phyloP scores from a whole-genome alignment of 1,140 invertebrate genomes.

The Lepidotrigona ventralis region DNA sequence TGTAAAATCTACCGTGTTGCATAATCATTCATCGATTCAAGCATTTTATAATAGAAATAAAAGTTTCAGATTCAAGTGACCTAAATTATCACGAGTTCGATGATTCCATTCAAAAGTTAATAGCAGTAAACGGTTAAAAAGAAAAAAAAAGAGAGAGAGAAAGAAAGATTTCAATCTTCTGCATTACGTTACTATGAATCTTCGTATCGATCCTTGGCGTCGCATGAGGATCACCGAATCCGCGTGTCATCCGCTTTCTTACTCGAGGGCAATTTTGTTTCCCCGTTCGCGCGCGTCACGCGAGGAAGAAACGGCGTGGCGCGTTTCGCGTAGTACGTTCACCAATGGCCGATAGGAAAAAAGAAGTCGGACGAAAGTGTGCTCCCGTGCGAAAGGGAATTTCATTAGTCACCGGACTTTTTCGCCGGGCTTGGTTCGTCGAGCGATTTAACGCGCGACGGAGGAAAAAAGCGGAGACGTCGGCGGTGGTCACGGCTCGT shows the following conservation, averaged over 20 bases:
- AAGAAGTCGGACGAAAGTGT: constrained; percentile 36
- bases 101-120: too few relatives aligned
- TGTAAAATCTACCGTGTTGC: too few relatives aligned
- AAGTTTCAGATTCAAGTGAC: too few relatives aligned
- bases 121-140: too few relatives aligned
- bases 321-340: constrained; percentile 16
- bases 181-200: too few relatives aligned
- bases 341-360: background rate
- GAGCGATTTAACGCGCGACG: constrained; percentile 28
- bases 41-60: too few relatives aligned
- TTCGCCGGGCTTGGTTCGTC: constrained; percentile 38
- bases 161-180: background rate
- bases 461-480: constrained; percentile 38
- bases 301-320: background rate
- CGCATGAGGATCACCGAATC: background rate
- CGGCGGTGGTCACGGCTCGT: constrained; percentile 47
- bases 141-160: too few relatives aligned
- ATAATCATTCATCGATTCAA: too few relatives aligned
- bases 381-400: constrained; percentile 32
- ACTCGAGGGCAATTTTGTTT: background rate
- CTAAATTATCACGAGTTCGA: too few relatives aligned
- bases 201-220: too few relatives aligned
- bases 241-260: background rate
- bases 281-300: background rate
- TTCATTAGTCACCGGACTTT: constrained; percentile 51